Evolutionary conservation across 2,888 invertebrate genomes (phyloP).

Genomic region (Tromatobia lineatoria): DNA sequence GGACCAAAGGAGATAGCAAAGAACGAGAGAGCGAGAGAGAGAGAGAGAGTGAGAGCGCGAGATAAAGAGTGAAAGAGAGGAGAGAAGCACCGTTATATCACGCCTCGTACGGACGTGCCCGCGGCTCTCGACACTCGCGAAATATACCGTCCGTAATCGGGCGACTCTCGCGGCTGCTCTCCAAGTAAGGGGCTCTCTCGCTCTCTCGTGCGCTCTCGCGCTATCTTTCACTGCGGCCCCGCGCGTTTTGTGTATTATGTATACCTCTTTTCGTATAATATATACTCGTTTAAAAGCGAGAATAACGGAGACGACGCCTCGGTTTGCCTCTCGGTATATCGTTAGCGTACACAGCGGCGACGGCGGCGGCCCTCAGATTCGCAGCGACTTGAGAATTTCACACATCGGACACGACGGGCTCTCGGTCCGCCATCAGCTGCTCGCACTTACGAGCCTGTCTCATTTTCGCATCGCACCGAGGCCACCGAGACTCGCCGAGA

Average conservation of each 20-base stretch:
- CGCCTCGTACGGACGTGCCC: slow-evolving; percentile 65
- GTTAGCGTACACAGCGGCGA: not conserved
- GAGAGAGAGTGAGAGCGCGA: slow-evolving; percentile 52
- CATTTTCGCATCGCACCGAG: slow-evolving; percentile 79
- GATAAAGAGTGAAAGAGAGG: slow-evolving; percentile 61
- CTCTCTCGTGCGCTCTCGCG: slow-evolving; percentile 62
- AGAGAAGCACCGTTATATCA: slow-evolving; percentile 79
- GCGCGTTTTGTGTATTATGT: slow-evolving; percentile 20
- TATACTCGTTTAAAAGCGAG: not conserved
- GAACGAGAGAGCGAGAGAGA: slow-evolving; percentile 49
- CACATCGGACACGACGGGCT: slow-evolving; percentile 70
- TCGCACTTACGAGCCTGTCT: slow-evolving; percentile 79
- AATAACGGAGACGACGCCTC: slow-evolving; percentile 26
- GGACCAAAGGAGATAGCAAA: slow-evolving; percentile 24
- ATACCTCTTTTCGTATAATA: slow-evolving; percentile 48
- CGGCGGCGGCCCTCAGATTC: slow-evolving; percentile 43
- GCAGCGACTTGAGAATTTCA: slow-evolving; percentile 54
- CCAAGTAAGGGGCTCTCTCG: slow-evolving; percentile 67
- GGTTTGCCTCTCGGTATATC: not conserved
- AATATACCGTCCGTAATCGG: slow-evolving; percentile 66
- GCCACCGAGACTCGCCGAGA: slow-evolving; percentile 75
- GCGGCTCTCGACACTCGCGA: slow-evolving; percentile 55
- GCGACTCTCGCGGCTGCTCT: slow-evolving; percentile 55
- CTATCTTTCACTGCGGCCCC: slow-evolving; percentile 52
- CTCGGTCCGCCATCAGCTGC: slow-evolving; percentile 84